These are phyloP conservation scores for Porites lobata DNA, from an alignment of 92 coral and sea anemone species.

Conservation along the genomic window DNA sequence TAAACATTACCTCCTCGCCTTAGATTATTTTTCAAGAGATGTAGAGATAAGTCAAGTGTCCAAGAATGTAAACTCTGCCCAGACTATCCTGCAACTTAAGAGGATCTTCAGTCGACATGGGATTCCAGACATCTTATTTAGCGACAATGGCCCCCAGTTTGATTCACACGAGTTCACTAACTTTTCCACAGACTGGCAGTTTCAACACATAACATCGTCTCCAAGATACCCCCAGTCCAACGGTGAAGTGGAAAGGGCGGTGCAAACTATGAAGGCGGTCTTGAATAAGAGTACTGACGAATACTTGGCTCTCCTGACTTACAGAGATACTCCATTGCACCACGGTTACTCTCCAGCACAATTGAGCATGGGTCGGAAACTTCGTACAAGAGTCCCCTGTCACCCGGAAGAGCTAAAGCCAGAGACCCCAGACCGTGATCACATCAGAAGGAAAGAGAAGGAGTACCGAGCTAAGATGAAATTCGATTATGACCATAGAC, in stretches of 20 bases:
- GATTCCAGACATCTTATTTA: constrained; percentile 45
- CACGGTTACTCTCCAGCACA: constrained; percentile 52
- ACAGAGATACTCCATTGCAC: constrained; percentile 30
- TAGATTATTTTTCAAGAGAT: constrained; percentile 58
- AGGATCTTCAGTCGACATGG: constrained; percentile 58
- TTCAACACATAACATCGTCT: constrained; percentile 50
- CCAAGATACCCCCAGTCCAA: constrained; percentile 58
- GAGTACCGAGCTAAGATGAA: constrained; percentile 41
- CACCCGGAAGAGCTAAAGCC: constrained; percentile 37
- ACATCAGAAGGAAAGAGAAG: constrained; percentile 24
- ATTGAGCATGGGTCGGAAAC: constrained; percentile 46
- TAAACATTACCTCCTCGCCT: constrained; percentile 31
- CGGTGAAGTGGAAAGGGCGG: constrained; percentile 56
- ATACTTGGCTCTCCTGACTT: constrained; percentile 47
- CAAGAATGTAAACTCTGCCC: constrained; percentile 41
- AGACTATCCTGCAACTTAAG: constrained; percentile 35
- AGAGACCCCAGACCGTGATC: constrained; percentile 32
- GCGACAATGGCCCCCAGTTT: constrained; percentile 54
- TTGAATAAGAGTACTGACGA: constrained; percentile 47
- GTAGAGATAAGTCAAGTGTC: constrained; percentile 50
- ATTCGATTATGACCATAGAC: constrained; percentile 50
- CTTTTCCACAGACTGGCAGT: constrained; percentile 40
- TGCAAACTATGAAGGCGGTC: constrained; percentile 52
- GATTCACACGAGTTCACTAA: constrained; percentile 43
- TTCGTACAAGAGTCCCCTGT: constrained; percentile 35